phyloP scores from a whole-genome alignment of 2,113 vertebrate species.

The Myotis lucifugus region DNA sequence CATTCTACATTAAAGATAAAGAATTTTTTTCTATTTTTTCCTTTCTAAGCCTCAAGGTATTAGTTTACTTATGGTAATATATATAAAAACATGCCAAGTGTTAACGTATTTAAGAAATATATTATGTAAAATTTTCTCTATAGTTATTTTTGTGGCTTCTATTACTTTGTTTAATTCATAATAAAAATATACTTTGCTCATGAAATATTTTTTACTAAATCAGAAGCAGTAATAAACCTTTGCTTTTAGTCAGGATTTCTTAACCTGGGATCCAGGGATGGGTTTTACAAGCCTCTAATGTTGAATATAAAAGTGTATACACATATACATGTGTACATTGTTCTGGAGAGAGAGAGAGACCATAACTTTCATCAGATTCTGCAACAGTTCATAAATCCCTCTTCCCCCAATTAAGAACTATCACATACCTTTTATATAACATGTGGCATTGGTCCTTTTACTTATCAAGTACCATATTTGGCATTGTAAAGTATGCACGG shows the following conservation, averaged over 20 bases:
- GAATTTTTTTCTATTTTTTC: neutral
- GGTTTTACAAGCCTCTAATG: neutral
- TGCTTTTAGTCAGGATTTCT: neutral
- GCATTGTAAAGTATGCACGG: neutral
- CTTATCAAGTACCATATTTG: neutral
- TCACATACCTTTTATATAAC: neutral
- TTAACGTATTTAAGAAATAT: neutral
- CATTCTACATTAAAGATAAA: neutral
- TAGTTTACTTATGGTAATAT: neutral
- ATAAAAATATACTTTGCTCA: neutral
- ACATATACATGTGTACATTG: neutral
- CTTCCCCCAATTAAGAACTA: neutral
- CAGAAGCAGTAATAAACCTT: neutral
- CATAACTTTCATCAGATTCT: neutral
- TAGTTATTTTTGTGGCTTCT: neutral
- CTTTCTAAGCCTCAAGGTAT: neutral
- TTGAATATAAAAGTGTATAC: neutral
- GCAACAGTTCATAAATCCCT: neutral
- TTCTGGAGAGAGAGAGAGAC: neutral
- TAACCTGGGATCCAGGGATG: neutral
- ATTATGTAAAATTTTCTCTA: neutral
- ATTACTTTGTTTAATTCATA: slow-evolving; percentile 9
- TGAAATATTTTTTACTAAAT: neutral
- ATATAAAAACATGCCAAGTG: neutral
- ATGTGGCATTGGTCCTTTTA: neutral